phyloP scores from a whole-genome alignment of 2,888 invertebrate species.

The Machimus atricapillus region DNA sequence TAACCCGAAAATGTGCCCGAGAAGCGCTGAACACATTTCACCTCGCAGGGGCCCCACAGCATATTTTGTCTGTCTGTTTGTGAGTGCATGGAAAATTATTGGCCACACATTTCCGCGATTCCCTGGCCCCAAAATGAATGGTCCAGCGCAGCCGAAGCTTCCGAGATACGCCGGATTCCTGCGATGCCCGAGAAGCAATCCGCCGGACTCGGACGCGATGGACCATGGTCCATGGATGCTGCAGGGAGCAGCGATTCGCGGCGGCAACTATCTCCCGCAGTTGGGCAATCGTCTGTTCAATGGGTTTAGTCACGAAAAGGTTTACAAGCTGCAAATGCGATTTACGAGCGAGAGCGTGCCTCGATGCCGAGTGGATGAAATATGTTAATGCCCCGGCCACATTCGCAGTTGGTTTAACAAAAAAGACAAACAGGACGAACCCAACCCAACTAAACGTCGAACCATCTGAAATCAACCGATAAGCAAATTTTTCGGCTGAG shows the following conservation, averaged over 20 bases:
- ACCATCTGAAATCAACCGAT: background rate
- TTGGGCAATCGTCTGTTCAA: constrained; percentile 22
- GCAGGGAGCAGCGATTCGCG: background rate
- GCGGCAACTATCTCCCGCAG: constrained; percentile 22
- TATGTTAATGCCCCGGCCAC: background rate
- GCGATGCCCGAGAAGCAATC: background rate
- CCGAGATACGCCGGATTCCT: background rate
- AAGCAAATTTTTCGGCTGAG: background rate
- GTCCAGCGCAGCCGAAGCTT: background rate
- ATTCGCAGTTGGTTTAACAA: background rate
- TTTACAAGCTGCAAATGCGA: constrained; percentile 46
- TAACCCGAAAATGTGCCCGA: background rate
- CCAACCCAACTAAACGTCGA: background rate
- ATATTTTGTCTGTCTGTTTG: constrained; percentile 10
- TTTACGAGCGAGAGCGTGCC: constrained; percentile 32
- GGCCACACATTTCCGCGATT: constrained; percentile 40
- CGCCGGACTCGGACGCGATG: background rate
- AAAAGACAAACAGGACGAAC: background rate
- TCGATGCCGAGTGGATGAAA: background rate
- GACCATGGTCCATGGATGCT: background rate
- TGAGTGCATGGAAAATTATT: constrained; percentile 29
- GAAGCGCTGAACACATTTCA: background rate
- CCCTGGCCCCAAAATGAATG: background rate
- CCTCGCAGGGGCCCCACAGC: background rate
- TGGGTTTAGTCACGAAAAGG: constrained; percentile 41